Evolutionary conservation across 64 coral and sea anemone genomes (phyloP).

Genomic region (Dendrophyllia cribrosa): DNA sequence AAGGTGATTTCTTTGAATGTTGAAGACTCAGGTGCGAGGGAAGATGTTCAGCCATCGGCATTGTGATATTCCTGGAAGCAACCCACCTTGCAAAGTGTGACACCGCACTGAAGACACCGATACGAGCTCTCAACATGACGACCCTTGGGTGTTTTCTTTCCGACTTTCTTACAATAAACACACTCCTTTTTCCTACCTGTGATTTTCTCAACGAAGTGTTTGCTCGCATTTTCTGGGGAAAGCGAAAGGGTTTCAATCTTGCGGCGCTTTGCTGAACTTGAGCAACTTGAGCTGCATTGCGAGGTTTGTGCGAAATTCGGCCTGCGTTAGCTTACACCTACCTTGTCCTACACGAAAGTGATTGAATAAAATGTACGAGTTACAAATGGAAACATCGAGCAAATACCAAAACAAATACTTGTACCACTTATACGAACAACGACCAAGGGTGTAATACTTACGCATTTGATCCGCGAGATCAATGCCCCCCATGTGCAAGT

Average conservation of each 20-base stretch:
- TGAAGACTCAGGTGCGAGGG: too few relatives aligned
- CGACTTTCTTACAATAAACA: too few relatives aligned
- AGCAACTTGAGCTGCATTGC: neutral
- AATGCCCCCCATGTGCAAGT: conserved; percentile 51
- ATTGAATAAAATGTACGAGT: neutral
- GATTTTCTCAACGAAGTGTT: neutral
- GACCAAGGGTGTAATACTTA: conserved; percentile 25
- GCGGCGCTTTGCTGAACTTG: neutral
- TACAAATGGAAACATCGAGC: conserved; percentile 31
- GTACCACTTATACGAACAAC: conserved; percentile 40
- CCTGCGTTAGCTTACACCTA: too few relatives aligned
- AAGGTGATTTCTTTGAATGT: too few relatives aligned
- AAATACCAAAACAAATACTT: conserved; percentile 60
- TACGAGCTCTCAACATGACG: too few relatives aligned
- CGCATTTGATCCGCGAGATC: conserved; percentile 58
- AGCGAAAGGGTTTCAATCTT: neutral
- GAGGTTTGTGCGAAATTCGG: neutral
- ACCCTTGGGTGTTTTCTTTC: neutral
- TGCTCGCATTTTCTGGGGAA: too few relatives aligned
- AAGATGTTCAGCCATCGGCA: too few relatives aligned
- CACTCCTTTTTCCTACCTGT: too few relatives aligned
- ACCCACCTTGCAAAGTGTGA: too few relatives aligned
- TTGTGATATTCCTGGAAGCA: too few relatives aligned
- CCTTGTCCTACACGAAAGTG: too few relatives aligned
- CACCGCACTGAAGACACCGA: too few relatives aligned